A percentile compares a stretch with the other conserved stretches of the same genome.
These are phyloP conservation scores for Eulemur mongoz DNA, from an alignment of 2,797 vertebrate species.

Conservation along the genomic window DNA sequence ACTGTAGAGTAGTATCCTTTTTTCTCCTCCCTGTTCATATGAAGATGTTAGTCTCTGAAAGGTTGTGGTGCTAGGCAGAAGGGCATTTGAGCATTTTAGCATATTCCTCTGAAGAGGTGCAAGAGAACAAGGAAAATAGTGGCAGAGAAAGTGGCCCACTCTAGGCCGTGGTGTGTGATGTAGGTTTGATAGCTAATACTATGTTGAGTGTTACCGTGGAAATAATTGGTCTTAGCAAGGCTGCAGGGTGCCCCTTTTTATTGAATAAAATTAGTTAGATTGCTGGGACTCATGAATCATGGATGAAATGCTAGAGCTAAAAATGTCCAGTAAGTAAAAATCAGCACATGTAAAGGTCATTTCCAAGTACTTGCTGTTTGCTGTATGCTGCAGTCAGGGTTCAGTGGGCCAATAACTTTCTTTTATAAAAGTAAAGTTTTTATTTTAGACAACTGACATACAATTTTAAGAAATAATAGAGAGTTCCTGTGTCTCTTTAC, in stretches of 20 bases:
- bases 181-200: slow-evolving; percentile 27
- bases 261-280: slow-evolving; percentile 69
- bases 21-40: not conserved
- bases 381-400: not conserved
- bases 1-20: not conserved
- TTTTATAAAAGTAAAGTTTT: not conserved
- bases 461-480: not conserved
- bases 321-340: slow-evolving; percentile 40
- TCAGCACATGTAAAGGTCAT: not conserved
- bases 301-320: slow-evolving; percentile 32
- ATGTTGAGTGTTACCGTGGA: slow-evolving; percentile 49
- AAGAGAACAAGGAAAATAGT: slow-evolving; percentile 39
- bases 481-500: not conserved
- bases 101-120: not conserved
- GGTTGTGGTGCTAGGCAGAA: not conserved
- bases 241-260: slow-evolving; percentile 54
- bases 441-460: not conserved
- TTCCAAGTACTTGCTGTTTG: slow-evolving; percentile 2
- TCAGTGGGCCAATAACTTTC: slow-evolving; percentile 7
- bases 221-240: slow-evolving; percentile 75
- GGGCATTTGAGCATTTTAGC: not conserved
- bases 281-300: slow-evolving; percentile 28
- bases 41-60: not conserved
- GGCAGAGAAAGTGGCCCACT: not conserved
- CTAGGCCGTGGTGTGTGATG: not conserved